Conservation (phyloP, 2,888 invertebrate genomes). For the Chymomyza caudatula region DNA sequence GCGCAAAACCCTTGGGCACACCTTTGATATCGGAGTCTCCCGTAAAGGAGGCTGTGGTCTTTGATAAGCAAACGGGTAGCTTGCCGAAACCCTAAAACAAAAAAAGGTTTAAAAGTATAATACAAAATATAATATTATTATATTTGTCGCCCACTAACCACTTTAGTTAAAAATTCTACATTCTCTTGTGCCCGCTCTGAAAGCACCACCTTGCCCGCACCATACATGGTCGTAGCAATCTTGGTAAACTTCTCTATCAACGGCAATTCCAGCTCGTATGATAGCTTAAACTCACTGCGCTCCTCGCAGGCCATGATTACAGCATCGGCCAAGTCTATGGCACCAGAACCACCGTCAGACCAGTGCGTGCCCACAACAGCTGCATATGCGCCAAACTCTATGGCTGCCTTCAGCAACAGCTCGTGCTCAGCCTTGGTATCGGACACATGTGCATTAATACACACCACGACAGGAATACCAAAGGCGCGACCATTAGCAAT, state of each 20-base stretch:
- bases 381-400: constrained; percentile 89
- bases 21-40: constrained; percentile 94
- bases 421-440: constrained; percentile 92
- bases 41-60: constrained; percentile 95
- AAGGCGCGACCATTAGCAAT: constrained; percentile 93
- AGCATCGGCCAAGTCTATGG: constrained; percentile 90
- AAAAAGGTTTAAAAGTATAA: background rate
- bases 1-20: constrained; percentile 92
- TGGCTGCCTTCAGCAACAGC: constrained; percentile 85
- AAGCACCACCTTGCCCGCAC: constrained; percentile 91
- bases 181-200: constrained; percentile 84
- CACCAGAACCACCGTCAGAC: constrained; percentile 93
- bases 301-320: constrained; percentile 87
- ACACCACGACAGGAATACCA: constrained; percentile 96
- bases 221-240: constrained; percentile 96
- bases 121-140: too few relatives aligned
- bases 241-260: constrained; percentile 91
- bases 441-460: constrained; percentile 92
- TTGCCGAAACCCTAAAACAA: constrained; percentile 87
- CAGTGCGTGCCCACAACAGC: constrained; percentile 94
- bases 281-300: constrained; percentile 82
- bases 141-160: constrained; percentile 80
- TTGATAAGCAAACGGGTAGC: constrained; percentile 98
- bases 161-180: constrained; percentile 85
- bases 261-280: constrained; percentile 85